Percentiles rank a stretch among this genome's conserved stretches.
phyloP scores from a whole-genome alignment of 1,140 invertebrate genomes.

The Epicauta chinensis region DNA sequence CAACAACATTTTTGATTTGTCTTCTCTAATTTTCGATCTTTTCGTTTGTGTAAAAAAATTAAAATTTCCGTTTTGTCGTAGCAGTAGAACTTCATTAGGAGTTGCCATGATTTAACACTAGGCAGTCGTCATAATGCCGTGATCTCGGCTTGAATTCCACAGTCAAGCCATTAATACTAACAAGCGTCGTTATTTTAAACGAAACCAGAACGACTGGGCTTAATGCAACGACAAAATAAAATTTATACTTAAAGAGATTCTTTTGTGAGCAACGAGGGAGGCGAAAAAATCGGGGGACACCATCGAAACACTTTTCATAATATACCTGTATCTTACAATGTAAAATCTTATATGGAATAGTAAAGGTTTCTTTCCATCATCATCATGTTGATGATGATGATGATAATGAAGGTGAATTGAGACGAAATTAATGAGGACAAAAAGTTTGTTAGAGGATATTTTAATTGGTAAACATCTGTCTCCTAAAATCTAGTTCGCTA shows the following conservation, averaged over 20 bases:
- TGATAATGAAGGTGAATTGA: not conserved
- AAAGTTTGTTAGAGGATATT: constrained; percentile 11
- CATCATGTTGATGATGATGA: not conserved
- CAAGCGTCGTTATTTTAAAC: constrained; percentile 3
- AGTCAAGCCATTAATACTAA: constrained; percentile 11
- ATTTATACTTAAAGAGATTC: too few relatives aligned
- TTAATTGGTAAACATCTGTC: constrained; percentile 15
- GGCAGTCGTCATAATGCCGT: constrained; percentile 4
- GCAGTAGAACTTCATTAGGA: not conserved
- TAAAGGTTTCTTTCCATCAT: not conserved
- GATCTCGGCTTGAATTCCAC: constrained; percentile 5
- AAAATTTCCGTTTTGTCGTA: not conserved
- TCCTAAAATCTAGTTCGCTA: constrained; percentile 12
- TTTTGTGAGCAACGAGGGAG: too few relatives aligned
- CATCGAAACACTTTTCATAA: not conserved
- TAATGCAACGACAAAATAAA: too few relatives aligned
- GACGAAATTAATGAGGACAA: constrained; percentile 1
- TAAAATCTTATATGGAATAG: not conserved
- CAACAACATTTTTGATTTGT: too few relatives aligned
- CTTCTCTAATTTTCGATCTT: too few relatives aligned
- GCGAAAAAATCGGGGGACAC: too few relatives aligned
- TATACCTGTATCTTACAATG: not conserved
- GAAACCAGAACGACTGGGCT: not conserved
- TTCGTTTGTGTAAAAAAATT: not conserved
- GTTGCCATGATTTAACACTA: constrained; percentile 2